Base-by-base conservation (phyloP, 92 coral and sea anemone species). In the Heliopora coerulea region DNA sequence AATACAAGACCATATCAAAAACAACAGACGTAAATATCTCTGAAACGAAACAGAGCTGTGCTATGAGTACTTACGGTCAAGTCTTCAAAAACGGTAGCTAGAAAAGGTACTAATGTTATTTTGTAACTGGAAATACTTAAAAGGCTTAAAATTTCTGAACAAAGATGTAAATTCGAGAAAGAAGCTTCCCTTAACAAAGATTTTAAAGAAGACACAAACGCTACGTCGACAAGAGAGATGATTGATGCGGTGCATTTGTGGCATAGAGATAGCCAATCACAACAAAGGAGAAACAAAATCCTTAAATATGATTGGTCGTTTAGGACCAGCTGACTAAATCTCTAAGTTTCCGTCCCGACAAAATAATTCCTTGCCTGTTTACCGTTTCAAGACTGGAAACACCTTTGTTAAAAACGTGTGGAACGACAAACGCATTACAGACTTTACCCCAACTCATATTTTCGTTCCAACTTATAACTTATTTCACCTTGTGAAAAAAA, bases 231-330 rank as follows among this genome's bases (percentile, higher is more conserved):
- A 62, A 49, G 7, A 29, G 12, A 49, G 31, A 37, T 37, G 42
- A 37, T 37, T 41, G 17, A 66, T 24, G 23, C 44, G 20, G 37
- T 28, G 57, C 44, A 54, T 46, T 69, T 49, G 62, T 52, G 42
- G 49, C 76, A 32, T 28, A 40, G 76, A 17, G 23, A 24, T 62
- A 69, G 76, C 76, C 76, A 69, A 69, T 69, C 76, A 69, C 10
- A 69, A 13, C 15, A 3, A 23, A 49, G 27, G 23, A 26, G 12
- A 3, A 67, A 50, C 23, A n/a, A 69, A 67, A 69, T 52, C 49
- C 61, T 69, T 2, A 40, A 69, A 49, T 49, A 49, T 69, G 76
- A 69, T 69, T 69, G 76, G 76, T 39, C 33, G n/a, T 13, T 19
- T 17, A 54, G 50, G 50, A 69, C n/a, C 76, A 69, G 49, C 76